Base-by-base conservation (phyloP, 2,797 vertebrate species). In the Arctocebus calabarensis region DNA sequence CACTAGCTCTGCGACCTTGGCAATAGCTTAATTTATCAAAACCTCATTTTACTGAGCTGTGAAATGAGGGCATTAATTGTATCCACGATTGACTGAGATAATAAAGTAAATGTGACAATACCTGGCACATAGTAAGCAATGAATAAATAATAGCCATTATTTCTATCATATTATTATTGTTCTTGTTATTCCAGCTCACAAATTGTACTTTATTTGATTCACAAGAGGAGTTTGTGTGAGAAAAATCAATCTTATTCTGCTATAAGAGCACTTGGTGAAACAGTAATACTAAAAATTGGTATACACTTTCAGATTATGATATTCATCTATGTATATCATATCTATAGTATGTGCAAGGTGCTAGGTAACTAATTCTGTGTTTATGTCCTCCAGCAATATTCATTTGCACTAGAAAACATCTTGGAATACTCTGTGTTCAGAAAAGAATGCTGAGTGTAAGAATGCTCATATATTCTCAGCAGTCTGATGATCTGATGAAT, bases 1-100 rank as follows among this genome's bases (percentile, higher is more conserved):
- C 20, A 10, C 43, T 81, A 66, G 19, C 22, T 93, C 17, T 79
- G 34, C 48, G 64, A 90, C 29, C 14, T 86, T 74, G 81, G 23
- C 5, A 86, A 6, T 87, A 85, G 55, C 64, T 93, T 95, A 43
- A 75, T 77, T 82, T 81, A 40, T 88, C 7, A 66, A 96, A 93
- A 68, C 29, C 5, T 55, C 19, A 23, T 52, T 62, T 84, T 88
- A 22, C 84, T 84, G 34, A 71, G 59, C 57, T 85, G 7, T 93
- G 82, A 96, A 48, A 64, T 71, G 66, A 81, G 82, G 13, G 7
- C 25, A 29, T 81, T 84, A 70, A 70, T 78, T 92, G 20, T 68
- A n/a, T 93, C 37, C 7, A 2, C 25, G 43, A 88, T 57, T 83
- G 89, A 86, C 73, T 86, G 19, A 94, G 74, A n/a, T 74, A 25